These are phyloP conservation scores for Stegodyphus dumicola DNA, from an alignment of 1,140 invertebrate genomes.

Conservation along the genomic window DNA sequence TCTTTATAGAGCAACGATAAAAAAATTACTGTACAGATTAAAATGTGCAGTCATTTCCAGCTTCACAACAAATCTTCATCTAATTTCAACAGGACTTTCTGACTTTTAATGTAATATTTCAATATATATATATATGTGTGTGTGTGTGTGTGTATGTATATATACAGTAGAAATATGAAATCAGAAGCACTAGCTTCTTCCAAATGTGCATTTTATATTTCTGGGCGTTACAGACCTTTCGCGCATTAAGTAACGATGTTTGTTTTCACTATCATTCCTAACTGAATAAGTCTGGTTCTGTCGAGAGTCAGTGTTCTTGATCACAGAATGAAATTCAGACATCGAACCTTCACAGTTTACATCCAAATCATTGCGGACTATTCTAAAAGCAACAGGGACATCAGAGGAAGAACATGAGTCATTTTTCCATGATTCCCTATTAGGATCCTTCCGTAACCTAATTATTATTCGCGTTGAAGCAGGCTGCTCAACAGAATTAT, in stretches of 20 bases:
- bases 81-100: conserved; percentile 18
- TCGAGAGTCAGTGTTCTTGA: background rate
- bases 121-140: background rate
- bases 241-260: conserved; percentile 45
- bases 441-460: conserved; percentile 42
- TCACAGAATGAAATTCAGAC: conserved; percentile 35
- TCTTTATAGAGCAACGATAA: conserved; percentile 8
- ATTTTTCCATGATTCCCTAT: conserved; percentile 46
- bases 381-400: conserved; percentile 33
- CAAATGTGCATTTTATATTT: conserved; percentile 30
- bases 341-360: conserved; percentile 22
- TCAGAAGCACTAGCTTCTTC: conserved; percentile 35
- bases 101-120: conserved; percentile 21
- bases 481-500: conserved; percentile 11
- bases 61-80: background rate
- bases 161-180: background rate
- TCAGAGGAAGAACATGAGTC: conserved; percentile 44
- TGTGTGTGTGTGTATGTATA: background rate
- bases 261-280: conserved; percentile 12
- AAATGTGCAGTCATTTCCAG: background rate
- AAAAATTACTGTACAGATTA: conserved; percentile 18
- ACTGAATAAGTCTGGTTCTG: background rate
- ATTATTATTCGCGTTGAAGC: conserved; percentile 33
- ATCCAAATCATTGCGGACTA: conserved; percentile 35
- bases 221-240: conserved; percentile 20